Percentiles rank a stretch among this genome's conserved stretches.
Conservation (phyloP, 1,140 invertebrate genomes). For the Monomorium pharaonis region DNA sequence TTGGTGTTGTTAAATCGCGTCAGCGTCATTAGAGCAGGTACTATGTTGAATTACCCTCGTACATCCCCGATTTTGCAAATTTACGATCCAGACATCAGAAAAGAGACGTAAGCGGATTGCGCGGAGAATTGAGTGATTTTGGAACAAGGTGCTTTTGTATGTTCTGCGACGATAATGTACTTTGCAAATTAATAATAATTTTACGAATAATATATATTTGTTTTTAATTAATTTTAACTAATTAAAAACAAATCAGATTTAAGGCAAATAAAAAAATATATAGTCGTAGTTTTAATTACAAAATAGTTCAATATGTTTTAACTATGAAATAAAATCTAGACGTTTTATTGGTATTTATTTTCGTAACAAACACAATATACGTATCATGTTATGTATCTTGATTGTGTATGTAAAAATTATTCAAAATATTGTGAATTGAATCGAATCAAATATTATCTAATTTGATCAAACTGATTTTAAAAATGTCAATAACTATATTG, state of each 20-base stretch:
- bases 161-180: not conserved
- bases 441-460: not conserved
- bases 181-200: not conserved
- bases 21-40: conserved; percentile 35
- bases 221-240: too few species aligned
- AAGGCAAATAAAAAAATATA: not conserved
- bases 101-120: not conserved
- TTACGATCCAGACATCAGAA: not conserved
- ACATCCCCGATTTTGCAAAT: conserved; percentile 9
- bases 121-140: not conserved
- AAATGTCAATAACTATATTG: not conserved
- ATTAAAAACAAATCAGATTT: not conserved
- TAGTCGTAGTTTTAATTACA: not conserved
- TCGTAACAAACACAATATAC: not conserved
- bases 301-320: not conserved
- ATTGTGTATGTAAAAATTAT: not conserved
- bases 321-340: not conserved
- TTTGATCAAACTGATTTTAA: conserved; percentile 13
- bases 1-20: conserved; percentile 35
- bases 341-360: conserved; percentile 3
- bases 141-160: not conserved
- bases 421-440: not conserved
- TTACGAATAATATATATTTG: not conserved
- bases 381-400: not conserved
- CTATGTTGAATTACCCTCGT: conserved; percentile 11